Evolutionary conservation across 2,888 invertebrate genomes (phyloP), one percentile per base, ranked within the genome.

Genomic region (Celastrina argiolus): DNA sequence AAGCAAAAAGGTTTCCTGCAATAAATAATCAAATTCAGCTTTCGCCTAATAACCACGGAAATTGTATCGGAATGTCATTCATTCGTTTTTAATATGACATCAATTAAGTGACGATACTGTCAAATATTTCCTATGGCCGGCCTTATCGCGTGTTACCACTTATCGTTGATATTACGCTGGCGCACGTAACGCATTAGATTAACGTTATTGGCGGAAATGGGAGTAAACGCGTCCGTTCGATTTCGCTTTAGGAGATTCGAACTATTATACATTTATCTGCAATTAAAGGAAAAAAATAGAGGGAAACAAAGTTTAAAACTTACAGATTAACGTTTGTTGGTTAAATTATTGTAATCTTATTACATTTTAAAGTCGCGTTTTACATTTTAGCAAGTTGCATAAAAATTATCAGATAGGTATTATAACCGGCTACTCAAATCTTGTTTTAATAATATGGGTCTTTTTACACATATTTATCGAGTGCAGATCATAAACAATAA

Each of bases 151-250:
- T 67, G 65, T 63, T 66, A 36, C 63, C n/a, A n/a, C n/a, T n/a
- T n/a, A n/a, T n/a, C 56, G 66, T 36, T 63, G 26, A 34, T 68
- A 36, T 68, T 68, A 68, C 66, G 64, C 51, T 58, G 36, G 45
- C 34, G 65, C 41, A 66, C 66, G 66, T 66, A 68, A 68, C 66
- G 58, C 63, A 56, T 63, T 56, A 64, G 61, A 39, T 61, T 61
- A 61, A 22, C 61, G 14, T 39, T 61, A 31, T 56, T 56, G 65
- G 58, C 56, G 65, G 65, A 65, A 65, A 65, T 56, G 28, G 56
- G 65, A n/a, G 58, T 58, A 58, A 58, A 58, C 65, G 58, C 65
- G 65, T 65, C 65, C 65, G 65, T 56, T 58, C 41, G 65, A 65
- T 65, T 65, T 65, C 65, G 58, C 58, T 58, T 18, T 28, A 65